Conservation (phyloP, 2,113 vertebrate genomes). For the Sminthopsis crassicaudata region DNA sequence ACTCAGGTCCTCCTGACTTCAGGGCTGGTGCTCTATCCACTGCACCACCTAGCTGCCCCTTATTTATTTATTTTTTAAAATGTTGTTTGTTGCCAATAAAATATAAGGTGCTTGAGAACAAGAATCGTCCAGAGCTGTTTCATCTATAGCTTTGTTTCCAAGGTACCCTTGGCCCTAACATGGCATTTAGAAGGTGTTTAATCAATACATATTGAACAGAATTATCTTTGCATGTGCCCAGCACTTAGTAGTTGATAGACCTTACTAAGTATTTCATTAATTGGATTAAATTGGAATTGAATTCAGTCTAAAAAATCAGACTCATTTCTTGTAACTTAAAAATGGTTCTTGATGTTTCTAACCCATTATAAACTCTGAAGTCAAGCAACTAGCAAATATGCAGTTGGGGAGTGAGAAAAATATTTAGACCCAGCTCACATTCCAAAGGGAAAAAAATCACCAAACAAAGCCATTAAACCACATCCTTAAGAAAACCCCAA, state of each 20-base stretch:
- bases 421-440: slow-evolving; percentile 72
- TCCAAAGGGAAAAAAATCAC: slow-evolving; percentile 76
- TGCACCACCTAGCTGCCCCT: too few relatives aligned
- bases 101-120: neutral
- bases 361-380: slow-evolving; percentile 58
- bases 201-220: neutral
- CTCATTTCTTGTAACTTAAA: slow-evolving; percentile 35
- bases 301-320: neutral
- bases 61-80: neutral
- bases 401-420: slow-evolving; percentile 61
- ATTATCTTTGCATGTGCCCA: neutral
- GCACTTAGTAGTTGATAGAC: neutral
- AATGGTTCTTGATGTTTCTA: slow-evolving; percentile 40
- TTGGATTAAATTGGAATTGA: neutral
- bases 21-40: too few relatives aligned
- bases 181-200: neutral
- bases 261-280: slow-evolving; percentile 17
- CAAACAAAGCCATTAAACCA: slow-evolving; percentile 77
- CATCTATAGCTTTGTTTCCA: neutral
- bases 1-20: too few relatives aligned
- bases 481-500: slow-evolving; percentile 77
- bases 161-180: neutral
- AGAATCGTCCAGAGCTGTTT: neutral
- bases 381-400: slow-evolving; percentile 58
- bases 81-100: neutral